Evolutionary conservation across 2,888 invertebrate species (phyloP).

Genomic region (Gnatocerus cornutus): DNA sequence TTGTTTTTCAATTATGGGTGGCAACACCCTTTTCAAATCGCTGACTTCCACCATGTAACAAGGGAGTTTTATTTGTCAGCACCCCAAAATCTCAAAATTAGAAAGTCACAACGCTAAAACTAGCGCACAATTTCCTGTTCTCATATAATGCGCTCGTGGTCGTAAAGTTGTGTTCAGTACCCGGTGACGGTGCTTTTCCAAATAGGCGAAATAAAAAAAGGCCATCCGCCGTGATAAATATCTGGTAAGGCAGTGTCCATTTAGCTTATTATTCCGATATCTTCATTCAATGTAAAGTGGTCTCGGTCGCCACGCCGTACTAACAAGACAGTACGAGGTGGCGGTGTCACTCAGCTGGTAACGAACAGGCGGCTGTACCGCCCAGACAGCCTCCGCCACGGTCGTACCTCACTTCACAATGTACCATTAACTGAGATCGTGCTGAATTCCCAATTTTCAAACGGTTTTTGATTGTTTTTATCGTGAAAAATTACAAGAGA

Average conservation of each 20-base stretch:
- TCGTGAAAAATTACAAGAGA: background rate
- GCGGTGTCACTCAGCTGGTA: constrained; percentile 70
- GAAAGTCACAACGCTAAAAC: background rate
- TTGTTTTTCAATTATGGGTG: constrained; percentile 65
- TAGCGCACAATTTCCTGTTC: constrained; percentile 57
- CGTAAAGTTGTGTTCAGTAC: constrained; percentile 37
- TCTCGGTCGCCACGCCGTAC: constrained; percentile 64
- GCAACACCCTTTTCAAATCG: constrained; percentile 16
- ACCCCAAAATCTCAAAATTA: background rate
- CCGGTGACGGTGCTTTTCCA: constrained; percentile 35
- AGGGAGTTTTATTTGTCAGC: background rate
- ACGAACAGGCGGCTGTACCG: constrained; percentile 67
- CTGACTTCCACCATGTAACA: constrained; percentile 6
- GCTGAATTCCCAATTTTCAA: constrained; percentile 39
- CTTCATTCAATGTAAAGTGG: constrained; percentile 72
- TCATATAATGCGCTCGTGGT: constrained; percentile 49
- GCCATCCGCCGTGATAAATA: constrained; percentile 57
- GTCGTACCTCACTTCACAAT: constrained; percentile 75
- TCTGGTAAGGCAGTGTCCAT: constrained; percentile 64
- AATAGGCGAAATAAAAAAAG: constrained; percentile 44
- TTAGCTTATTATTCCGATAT: constrained; percentile 71
- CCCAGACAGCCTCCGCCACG: constrained; percentile 64
- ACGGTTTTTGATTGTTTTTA: background rate
- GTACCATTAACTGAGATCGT: constrained; percentile 70
- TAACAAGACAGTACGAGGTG: constrained; percentile 72